phyloP scores from a whole-genome alignment of 2,113 vertebrate species.

The Pelvicachromis taeniatus region DNA sequence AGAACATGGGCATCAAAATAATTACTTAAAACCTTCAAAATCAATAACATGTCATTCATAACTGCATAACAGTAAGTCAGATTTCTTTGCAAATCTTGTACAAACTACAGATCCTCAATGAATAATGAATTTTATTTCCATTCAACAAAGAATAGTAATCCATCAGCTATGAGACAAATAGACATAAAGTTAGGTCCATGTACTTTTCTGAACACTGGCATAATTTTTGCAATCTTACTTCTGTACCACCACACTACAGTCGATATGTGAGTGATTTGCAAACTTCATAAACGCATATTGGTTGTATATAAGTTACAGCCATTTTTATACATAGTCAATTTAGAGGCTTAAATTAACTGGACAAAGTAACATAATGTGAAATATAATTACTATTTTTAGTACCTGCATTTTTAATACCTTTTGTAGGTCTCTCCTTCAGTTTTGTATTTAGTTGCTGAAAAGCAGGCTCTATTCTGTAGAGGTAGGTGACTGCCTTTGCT shows the following conservation, averaged over 20 bases:
- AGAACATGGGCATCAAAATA: not conserved
- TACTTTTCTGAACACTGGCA: not conserved
- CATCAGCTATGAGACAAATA: not conserved
- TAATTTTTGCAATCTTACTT: not conserved
- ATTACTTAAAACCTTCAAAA: not conserved
- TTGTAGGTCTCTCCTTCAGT: not conserved
- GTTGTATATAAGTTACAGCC: not conserved
- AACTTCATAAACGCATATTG: not conserved
- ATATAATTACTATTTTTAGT: not conserved
- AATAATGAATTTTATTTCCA: not conserved
- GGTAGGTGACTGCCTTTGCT: accelerated
- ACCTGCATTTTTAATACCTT: not conserved
- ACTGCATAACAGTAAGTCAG: not conserved
- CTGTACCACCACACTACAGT: not conserved
- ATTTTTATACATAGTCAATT: not conserved
- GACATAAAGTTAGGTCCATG: accelerated
- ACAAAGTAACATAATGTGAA: not conserved
- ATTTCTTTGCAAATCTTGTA: not conserved
- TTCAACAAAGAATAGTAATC: not conserved
- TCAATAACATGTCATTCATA: not conserved
- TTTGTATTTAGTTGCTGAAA: not conserved
- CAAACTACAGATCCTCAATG: accelerated
- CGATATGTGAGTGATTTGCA: not conserved
- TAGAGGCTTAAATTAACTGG: not conserved
- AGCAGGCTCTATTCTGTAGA: not conserved